Evolutionary conservation across 2,888 invertebrate species (phyloP).

Genomic region (Eristalis tenax): DNA sequence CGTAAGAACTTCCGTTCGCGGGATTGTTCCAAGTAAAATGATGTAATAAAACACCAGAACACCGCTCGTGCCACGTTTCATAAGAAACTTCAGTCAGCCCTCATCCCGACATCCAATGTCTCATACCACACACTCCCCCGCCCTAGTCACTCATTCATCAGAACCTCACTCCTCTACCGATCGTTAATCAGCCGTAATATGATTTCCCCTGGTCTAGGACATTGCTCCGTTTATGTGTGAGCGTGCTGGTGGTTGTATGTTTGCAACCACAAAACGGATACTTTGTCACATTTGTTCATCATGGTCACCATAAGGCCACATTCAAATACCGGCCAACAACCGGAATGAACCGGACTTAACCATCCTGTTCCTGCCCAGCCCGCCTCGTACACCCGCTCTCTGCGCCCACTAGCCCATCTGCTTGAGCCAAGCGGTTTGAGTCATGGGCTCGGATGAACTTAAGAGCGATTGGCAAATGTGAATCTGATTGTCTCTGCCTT

Average conservation of each 20-base stretch:
- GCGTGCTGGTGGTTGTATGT: constrained; percentile 12
- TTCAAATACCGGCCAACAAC: constrained; percentile 57
- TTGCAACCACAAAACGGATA: constrained; percentile 64
- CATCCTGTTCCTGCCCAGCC: constrained; percentile 24
- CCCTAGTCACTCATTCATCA: constrained; percentile 18
- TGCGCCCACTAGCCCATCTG: not conserved
- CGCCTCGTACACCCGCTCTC: not conserved
- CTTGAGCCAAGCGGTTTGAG: not conserved
- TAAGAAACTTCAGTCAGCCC: not conserved
- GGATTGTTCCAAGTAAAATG: too few species aligned
- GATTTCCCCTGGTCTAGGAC: constrained; percentile 38
- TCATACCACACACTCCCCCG: not conserved
- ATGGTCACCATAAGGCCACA: constrained; percentile 61
- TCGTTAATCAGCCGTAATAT: constrained; percentile 64
- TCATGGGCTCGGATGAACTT: not conserved
- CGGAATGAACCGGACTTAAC: constrained; percentile 53
- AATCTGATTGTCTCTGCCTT: constrained; percentile 64
- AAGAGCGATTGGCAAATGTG: constrained; percentile 66
- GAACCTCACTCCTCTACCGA: constrained; percentile 40
- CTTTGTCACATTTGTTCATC: constrained; percentile 70
- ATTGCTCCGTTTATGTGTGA: constrained; percentile 13
- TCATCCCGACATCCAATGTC: not conserved
- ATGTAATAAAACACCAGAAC: too few species aligned
- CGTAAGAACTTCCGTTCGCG: too few species aligned
- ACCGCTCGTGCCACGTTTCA: not conserved